A percentile compares a stretch with the other conserved stretches of the same genome.
phyloP scores from a whole-genome alignment of 2,113 vertebrate species.

The Cyanoramphus novaezelandiae region DNA sequence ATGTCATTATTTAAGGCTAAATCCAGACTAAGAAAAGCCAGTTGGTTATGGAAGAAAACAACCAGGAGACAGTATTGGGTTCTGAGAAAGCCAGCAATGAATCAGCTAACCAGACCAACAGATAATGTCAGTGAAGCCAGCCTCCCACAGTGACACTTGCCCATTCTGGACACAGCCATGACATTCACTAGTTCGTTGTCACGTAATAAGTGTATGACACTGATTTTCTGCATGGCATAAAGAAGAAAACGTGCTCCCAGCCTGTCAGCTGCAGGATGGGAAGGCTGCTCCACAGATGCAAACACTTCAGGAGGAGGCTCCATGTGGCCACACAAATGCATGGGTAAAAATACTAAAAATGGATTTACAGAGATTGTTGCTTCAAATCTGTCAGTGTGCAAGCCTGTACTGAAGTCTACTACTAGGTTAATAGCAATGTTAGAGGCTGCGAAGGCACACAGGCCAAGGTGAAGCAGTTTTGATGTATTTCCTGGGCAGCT shows the following conservation, averaged over 20 bases:
- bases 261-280: background rate
- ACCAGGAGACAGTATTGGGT: background rate
- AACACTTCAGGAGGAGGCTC: background rate
- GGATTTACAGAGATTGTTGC: background rate
- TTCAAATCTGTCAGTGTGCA: background rate
- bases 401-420: background rate
- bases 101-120: background rate
- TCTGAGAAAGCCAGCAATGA: background rate
- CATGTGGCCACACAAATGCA: background rate
- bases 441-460: background rate
- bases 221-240: background rate
- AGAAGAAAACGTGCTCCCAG: background rate
- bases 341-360: background rate
- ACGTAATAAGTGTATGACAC: accelerated
- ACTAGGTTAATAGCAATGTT: background rate
- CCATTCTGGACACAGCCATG: background rate
- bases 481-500: background rate
- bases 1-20: background rate
- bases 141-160: background rate
- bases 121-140: background rate
- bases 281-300: background rate
- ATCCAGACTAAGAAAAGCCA: background rate
- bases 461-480: background rate
- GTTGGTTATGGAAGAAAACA: background rate
- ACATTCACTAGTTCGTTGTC: background rate